Evolutionary conservation across 1,140 invertebrate genomes (phyloP).

Genomic region (Vanessa atalanta): DNA sequence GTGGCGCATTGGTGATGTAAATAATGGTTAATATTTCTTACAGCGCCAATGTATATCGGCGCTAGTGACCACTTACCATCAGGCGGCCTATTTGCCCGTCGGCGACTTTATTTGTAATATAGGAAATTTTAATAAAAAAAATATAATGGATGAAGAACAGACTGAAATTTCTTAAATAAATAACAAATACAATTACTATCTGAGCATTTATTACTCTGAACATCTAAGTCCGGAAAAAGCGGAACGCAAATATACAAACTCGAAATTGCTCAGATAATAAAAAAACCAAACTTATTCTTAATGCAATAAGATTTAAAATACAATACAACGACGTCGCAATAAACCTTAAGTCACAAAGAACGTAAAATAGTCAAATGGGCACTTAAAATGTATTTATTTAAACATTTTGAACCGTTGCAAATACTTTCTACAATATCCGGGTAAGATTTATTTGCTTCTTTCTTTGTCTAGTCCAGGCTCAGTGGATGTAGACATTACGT

Average conservation of each 20-base stretch:
- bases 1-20: too few species aligned
- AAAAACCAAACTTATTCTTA: slow-evolving; percentile 11
- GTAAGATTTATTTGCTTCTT: background rate
- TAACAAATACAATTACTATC: background rate
- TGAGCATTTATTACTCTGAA: slow-evolving; percentile 19
- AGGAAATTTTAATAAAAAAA: background rate
- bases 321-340: slow-evolving; percentile 1
- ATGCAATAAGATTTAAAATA: slow-evolving; percentile 7
- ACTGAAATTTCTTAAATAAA: background rate
- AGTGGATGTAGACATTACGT: too few species aligned
- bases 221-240: slow-evolving; percentile 39
- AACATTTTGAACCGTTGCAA: slow-evolving; percentile 19
- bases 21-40: too few species aligned
- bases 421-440: slow-evolving; percentile 20
- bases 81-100: too few species aligned
- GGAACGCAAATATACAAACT: slow-evolving; percentile 30
- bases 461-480: too few species aligned
- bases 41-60: too few species aligned
- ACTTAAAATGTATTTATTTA: slow-evolving; percentile 29
- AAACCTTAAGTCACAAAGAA: slow-evolving; percentile 25
- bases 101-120: background rate
- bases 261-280: background rate
- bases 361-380: slow-evolving; percentile 31
- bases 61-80: too few species aligned
- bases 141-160: too few species aligned